Conservation (phyloP, 2,888 invertebrate species). For the Neoitamus cyanurus region DNA sequence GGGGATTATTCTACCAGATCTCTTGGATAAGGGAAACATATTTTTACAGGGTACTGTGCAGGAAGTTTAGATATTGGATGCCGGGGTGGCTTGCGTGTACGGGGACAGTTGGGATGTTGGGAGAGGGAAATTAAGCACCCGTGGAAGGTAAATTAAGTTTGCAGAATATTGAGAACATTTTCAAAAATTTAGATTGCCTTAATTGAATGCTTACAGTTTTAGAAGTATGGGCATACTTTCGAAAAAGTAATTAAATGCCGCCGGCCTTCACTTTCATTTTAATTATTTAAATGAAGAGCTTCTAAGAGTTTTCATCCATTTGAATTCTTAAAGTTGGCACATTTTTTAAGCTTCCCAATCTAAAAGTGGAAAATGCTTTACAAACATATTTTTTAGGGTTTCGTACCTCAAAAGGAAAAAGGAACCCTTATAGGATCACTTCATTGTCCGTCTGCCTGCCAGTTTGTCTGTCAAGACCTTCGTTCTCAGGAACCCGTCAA, state of each 20-base stretch:
- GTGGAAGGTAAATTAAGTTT: background rate
- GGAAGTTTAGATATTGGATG: background rate
- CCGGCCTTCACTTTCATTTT: too few species aligned
- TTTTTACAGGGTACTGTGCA: background rate
- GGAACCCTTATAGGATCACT: too few species aligned
- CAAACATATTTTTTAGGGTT: too few species aligned
- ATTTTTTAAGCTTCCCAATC: too few species aligned
- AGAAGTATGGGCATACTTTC: background rate
- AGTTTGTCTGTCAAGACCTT: too few species aligned
- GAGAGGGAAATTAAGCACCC: background rate
- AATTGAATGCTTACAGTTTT: background rate
- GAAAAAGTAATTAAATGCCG: background rate
- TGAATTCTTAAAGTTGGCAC: too few species aligned
- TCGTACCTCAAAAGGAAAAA: too few species aligned
- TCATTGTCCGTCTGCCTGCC: too few species aligned
- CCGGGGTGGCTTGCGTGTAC: background rate
- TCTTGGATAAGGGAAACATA: background rate
- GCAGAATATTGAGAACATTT: conserved; percentile 15
- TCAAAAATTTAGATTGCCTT: background rate
- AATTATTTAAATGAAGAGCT: too few species aligned
- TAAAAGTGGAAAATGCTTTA: too few species aligned
- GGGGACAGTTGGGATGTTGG: conserved; percentile 1
- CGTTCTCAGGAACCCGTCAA: too few species aligned
- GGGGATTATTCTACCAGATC: conserved; percentile 18
- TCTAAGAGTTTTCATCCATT: too few species aligned